Percentiles rank a stretch among this genome's conserved stretches.
phyloP scores from a whole-genome alignment of 2,888 invertebrate genomes.

The Minunthozetes semirufus region DNA sequence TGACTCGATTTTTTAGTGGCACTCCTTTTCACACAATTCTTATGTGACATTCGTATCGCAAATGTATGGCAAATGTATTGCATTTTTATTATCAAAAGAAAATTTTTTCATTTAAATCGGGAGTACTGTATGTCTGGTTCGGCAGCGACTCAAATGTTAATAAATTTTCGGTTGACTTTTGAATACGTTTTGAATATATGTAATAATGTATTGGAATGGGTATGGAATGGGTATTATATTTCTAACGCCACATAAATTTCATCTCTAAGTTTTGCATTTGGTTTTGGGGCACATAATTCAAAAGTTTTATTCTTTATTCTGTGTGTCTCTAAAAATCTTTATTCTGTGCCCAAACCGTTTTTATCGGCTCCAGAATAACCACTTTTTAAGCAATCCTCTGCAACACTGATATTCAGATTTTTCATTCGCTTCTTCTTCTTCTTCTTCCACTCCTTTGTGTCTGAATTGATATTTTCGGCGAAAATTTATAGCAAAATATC shows the following conservation, averaged over 20 bases:
- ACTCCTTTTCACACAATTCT: not conserved
- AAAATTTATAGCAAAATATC: no score
- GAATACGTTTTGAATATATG: not conserved
- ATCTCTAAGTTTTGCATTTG: not conserved
- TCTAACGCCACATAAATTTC: conserved; percentile 11
- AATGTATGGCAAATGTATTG: no score
- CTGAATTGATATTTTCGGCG: no score
- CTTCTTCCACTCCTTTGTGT: no score
- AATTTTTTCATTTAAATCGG: not conserved
- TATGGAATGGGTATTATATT: conserved; percentile 24
- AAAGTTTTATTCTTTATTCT: not conserved
- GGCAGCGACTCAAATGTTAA: not conserved
- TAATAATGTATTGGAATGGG: conserved; percentile 18
- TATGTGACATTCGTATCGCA: not conserved
- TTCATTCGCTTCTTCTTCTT: no score
- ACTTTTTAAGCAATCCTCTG: no score
- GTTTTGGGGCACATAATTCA: conserved; percentile 4
- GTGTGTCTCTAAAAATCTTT: not conserved
- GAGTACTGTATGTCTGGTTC: not conserved
- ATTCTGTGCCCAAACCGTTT: not conserved
- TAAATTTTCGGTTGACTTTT: not conserved
- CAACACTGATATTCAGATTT: no score
- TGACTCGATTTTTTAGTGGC: not conserved
- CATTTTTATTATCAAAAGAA: not conserved
- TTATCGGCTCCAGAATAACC: not conserved